Conservation (phyloP, 2,797 vertebrate species). For the Catamblyrhynchus diadema region DNA sequence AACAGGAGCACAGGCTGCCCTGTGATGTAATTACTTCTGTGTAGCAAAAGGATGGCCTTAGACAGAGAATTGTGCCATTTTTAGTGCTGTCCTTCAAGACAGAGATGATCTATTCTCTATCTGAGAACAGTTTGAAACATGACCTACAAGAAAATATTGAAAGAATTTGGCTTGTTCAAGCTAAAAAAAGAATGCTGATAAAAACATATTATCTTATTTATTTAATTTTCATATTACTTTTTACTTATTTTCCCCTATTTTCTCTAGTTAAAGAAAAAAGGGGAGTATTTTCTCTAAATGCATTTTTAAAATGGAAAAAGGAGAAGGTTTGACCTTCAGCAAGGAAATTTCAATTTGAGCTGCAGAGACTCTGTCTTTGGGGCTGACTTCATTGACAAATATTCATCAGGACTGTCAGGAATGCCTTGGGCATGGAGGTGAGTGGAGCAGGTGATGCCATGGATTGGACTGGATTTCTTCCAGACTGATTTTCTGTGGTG, state of each 20-base stretch:
- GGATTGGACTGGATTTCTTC: background rate
- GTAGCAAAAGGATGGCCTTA: background rate
- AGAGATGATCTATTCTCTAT: background rate
- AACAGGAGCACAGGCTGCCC: background rate
- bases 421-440: background rate
- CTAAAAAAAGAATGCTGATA: background rate
- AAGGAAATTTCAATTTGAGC: background rate
- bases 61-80: background rate
- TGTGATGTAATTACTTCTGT: background rate
- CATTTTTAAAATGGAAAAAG: background rate
- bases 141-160: background rate
- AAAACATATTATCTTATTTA: background rate
- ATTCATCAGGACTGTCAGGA: background rate
- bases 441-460: background rate
- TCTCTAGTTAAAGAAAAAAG: background rate
- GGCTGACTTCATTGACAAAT: background rate
- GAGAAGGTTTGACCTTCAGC: background rate
- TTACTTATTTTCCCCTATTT: fast-evolving
- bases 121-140: background rate
- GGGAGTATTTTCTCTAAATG: background rate
- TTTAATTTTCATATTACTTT: background rate
- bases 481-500: background rate
- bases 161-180: background rate
- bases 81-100: background rate
- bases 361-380: background rate